Conservation (phyloP, 2,888 invertebrate genomes). For the Lasius platythorax region DNA sequence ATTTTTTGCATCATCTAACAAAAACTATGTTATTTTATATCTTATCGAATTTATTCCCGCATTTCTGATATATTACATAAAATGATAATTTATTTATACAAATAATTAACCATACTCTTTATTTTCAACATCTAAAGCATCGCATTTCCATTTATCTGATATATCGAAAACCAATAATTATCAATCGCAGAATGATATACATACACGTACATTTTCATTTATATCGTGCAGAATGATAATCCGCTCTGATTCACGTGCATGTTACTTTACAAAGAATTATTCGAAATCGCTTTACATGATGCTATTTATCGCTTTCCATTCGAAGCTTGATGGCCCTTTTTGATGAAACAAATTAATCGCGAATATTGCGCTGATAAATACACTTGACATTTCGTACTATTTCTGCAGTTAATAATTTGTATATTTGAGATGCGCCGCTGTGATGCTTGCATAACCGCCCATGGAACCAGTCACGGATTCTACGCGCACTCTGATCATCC, state of each 20-base stretch:
- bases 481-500: slow-evolving; percentile 19
- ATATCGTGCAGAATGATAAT: slow-evolving; percentile 39
- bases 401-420: slow-evolving; percentile 57
- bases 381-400: slow-evolving; percentile 47
- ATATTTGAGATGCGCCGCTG: slow-evolving; percentile 45
- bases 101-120: slow-evolving; percentile 32
- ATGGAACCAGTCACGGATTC: slow-evolving; percentile 14
- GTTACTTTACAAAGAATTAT: slow-evolving; percentile 53
- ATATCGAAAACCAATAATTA: slow-evolving; percentile 49
- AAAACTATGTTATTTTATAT: background rate
- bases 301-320: slow-evolving; percentile 40
- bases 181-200: slow-evolving; percentile 22
- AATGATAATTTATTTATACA: slow-evolving; percentile 22
- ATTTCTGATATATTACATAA: background rate
- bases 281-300: slow-evolving; percentile 44
- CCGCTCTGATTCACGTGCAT: slow-evolving; percentile 48
- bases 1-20: background rate
- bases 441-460: slow-evolving; percentile 32
- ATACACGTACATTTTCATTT: slow-evolving; percentile 33
- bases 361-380: slow-evolving; percentile 44
- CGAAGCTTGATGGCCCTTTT: slow-evolving; percentile 24
- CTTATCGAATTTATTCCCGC: background rate
- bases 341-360: slow-evolving; percentile 50
- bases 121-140: slow-evolving; percentile 24
- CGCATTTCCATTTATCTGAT: slow-evolving; percentile 9